Conservation (phyloP, 2,888 invertebrate genomes). For the Creontiades dilutus region DNA sequence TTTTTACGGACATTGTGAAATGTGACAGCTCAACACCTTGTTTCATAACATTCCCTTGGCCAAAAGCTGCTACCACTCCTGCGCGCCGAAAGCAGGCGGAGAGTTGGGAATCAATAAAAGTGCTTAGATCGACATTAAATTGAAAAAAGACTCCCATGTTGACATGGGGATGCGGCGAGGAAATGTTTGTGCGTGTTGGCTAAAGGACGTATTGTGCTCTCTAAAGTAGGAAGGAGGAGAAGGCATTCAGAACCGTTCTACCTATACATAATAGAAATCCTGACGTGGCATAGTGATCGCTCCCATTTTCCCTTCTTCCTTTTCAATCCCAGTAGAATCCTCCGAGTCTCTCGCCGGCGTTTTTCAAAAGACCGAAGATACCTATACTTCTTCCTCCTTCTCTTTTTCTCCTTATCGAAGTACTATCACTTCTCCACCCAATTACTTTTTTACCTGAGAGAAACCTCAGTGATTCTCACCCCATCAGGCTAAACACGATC, state of each 20-base stretch:
- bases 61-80: background rate
- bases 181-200: constrained; percentile 47
- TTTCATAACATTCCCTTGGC: too few relatives aligned
- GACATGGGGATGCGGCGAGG: constrained; percentile 53
- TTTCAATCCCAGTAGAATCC: constrained; percentile 53
- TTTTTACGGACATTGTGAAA: too few relatives aligned
- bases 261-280: constrained; percentile 63
- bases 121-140: constrained; percentile 53
- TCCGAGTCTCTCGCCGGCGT: background rate
- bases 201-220: constrained; percentile 42
- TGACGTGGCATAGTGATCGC: constrained; percentile 63
- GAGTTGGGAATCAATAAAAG: constrained; percentile 49
- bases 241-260: constrained; percentile 59
- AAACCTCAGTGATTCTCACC: background rate
- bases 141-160: constrained; percentile 52
- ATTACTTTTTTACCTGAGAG: background rate
- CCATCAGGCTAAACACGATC: background rate
- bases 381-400: background rate
- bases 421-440: constrained; percentile 9
- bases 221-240: constrained; percentile 14
- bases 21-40: too few relatives aligned
- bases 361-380: constrained; percentile 1
- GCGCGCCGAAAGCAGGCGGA: background rate
- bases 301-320: constrained; percentile 49
- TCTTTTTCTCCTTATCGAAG: constrained; percentile 8